Evolutionary conservation across 2,888 invertebrate genomes (phyloP).

Genomic region (Mongoloraphidia duomilia): DNA sequence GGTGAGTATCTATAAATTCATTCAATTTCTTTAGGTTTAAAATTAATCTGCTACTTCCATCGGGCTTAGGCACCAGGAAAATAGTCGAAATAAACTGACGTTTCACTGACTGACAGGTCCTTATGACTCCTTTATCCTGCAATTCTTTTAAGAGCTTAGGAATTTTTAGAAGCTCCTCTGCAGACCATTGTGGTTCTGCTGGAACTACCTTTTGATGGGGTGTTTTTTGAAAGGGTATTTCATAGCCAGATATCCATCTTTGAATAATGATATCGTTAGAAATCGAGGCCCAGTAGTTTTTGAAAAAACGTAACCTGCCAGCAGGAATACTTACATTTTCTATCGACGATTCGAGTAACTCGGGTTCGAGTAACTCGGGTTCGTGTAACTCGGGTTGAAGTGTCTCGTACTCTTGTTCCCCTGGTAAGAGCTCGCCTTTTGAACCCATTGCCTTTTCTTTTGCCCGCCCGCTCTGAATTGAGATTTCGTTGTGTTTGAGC

Average conservation of each 20-base stretch:
- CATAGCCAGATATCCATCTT: not conserved
- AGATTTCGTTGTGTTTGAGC: too few relatives aligned
- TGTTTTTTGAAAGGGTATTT: not conserved
- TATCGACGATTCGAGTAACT: too few relatives aligned
- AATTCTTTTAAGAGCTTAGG: not conserved
- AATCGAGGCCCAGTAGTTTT: not conserved
- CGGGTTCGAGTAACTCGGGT: too few relatives aligned
- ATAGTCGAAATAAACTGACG: not conserved
- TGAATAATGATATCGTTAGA: not conserved
- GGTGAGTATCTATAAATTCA: slow-evolving; percentile 4
- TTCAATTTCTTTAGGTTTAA: slow-evolving; percentile 10
- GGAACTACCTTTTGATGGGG: too few relatives aligned
- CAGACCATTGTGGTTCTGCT: too few relatives aligned
- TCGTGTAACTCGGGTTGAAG: too few relatives aligned
- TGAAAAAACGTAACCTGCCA: not conserved
- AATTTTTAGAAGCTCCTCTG: too few relatives aligned
- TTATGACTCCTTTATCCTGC: not conserved
- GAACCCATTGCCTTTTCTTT: too few relatives aligned
- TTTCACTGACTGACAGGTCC: not conserved
- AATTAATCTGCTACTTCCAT: slow-evolving; percentile 9
- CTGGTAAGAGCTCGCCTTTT: too few relatives aligned
- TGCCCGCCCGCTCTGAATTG: too few relatives aligned
- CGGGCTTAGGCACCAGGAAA: slow-evolving; percentile 8
- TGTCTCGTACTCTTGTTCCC: too few relatives aligned
- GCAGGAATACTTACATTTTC: not conserved